A percentile compares a stretch with the other conserved stretches of the same genome.
These are phyloP conservation scores for Perodicticus potto DNA, from an alignment of 2,797 vertebrate species.

Conservation along the genomic window DNA sequence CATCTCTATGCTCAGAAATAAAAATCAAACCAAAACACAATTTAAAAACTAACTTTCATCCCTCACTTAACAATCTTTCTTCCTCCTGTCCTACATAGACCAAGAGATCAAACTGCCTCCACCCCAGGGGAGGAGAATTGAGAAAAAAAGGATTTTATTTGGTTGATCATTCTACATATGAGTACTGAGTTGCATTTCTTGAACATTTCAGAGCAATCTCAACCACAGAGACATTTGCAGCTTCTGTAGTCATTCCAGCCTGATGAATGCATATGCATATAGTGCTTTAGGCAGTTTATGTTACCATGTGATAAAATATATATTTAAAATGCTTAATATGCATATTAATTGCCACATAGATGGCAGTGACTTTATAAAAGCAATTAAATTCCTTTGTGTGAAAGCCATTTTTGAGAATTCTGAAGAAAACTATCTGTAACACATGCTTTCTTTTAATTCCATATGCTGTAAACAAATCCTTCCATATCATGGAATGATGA, in stretches of 20 bases:
- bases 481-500: constrained; percentile 52
- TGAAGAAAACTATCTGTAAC: constrained; percentile 64
- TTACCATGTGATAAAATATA: constrained; percentile 85
- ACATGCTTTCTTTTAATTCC: constrained; percentile 72
- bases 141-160: constrained; percentile 2
- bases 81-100: rapidly evolving
- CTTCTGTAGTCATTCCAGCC: constrained; percentile 43
- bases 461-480: constrained; percentile 63
- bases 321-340: constrained; percentile 87
- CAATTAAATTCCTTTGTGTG: constrained; percentile 82
- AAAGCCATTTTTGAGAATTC: constrained; percentile 75
- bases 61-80: neutral
- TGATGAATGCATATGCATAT: constrained; percentile 59
- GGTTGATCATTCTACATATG: constrained; percentile 51
- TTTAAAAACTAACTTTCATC: no score
- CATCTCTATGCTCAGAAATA: neutral
- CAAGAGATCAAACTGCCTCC: neutral
- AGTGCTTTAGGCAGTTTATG: constrained; percentile 74
- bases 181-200: neutral
- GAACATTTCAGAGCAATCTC: constrained; percentile 46
- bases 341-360: constrained; percentile 86
- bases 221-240: neutral
- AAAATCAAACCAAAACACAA: neutral
- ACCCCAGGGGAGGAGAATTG: neutral
- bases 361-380: constrained; percentile 81